Evolutionary conservation across 2,113 vertebrate genomes (phyloP), one percentile per base, ranked within the genome.

Genomic region (Scomber colias): DNA sequence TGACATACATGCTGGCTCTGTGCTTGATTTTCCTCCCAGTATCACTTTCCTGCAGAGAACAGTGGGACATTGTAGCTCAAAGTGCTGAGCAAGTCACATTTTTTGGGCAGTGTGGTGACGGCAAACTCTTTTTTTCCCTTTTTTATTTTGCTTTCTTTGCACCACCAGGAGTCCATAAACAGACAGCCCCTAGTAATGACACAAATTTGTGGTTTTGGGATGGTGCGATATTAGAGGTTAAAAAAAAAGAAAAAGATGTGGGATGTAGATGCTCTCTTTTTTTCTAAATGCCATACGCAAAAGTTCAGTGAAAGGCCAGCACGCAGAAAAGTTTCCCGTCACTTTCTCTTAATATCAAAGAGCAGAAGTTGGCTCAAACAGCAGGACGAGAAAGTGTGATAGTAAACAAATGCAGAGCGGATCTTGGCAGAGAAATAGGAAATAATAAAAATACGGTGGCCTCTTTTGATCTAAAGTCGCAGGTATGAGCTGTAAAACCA

Each of bases 51-150:
- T 51, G 59, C 59, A 66, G 85, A 66, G 57, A 79, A 70, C 66
- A 84, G 66, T 44, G 45, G 63, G 83, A 77, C 59, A 15, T 49
- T 82, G 67, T 53, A 30, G 51, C 59, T 80, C 51, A 67, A 79
- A 84, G 27, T 80, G 78, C 81, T 82, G 73, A 85, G 63, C 61
- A 53, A 5, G 53, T 70, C 49, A 50, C 57, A 54, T 70, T 71
- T 80, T 75, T 65, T 66, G 62, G 64, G 56, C 54, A 31, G 56
- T 30, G 62, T 49, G 61, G 66, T 7, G 5, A 75, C 5, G 3
- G 27, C 35, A 40, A 40, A 40, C 44, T 61, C 51, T 12, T 21
- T 27, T 61, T 50, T 50, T 24, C 12, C 11, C 27, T 31, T 31
- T 31, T 31, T 35, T 35, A 5, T 12, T n/a, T 12, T 27, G 24